Evolutionary conservation across 2,113 vertebrate species (phyloP).

Genomic region (Lamprotornis superbus): DNA sequence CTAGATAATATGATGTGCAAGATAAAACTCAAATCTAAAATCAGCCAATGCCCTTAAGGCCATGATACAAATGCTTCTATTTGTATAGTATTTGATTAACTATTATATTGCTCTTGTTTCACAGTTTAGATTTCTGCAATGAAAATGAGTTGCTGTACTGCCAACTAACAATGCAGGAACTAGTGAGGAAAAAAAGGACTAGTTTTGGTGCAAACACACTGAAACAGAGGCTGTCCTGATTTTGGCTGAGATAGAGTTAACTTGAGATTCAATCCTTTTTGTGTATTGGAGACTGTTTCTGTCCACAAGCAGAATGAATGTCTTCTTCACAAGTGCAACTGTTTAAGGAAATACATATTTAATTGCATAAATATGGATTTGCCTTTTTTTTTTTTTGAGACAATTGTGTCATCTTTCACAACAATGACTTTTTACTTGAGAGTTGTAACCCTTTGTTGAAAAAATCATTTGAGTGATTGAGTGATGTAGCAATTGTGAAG

Average conservation of each 20-base stretch:
- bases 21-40: slow-evolving; percentile 16
- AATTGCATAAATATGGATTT: not conserved
- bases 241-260: not conserved
- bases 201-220: not conserved
- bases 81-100: slow-evolving; percentile 20
- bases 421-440: not conserved
- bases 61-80: not conserved
- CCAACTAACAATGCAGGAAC: not conserved
- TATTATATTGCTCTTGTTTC: slow-evolving; percentile 16
- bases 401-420: not conserved
- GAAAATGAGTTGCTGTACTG: not conserved
- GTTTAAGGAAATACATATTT: not conserved
- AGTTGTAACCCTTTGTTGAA: not conserved
- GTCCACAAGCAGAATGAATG: not conserved
- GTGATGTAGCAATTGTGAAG: not conserved
- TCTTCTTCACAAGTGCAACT: not conserved
- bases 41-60: slow-evolving; percentile 4
- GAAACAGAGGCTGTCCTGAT: not conserved
- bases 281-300: not conserved
- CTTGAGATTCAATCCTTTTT: not conserved
- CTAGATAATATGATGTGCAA: slow-evolving; percentile 2
- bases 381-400: not conserved
- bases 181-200: not conserved
- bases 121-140: not conserved
- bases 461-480: not conserved